These are phyloP conservation scores for Anas platyrhynchos DNA, from an alignment of 2,113 vertebrate genomes.

Conservation along the genomic window DNA sequence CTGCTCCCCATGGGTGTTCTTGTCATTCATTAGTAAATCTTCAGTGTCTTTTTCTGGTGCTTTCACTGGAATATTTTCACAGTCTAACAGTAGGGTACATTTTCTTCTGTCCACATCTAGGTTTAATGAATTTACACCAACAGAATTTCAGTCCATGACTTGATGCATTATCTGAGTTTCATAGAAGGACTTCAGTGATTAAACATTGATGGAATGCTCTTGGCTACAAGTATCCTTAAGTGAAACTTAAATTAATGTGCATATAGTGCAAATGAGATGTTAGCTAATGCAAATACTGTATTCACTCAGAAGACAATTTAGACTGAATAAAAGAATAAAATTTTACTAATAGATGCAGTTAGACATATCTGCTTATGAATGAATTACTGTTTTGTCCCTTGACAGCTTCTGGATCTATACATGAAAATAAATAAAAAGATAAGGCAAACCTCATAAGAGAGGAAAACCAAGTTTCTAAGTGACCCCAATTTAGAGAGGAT, in stretches of 20 bases:
- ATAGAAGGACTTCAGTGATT: not conserved
- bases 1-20: not conserved
- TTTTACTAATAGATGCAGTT: not conserved
- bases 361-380: not conserved
- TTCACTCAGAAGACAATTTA: not conserved
- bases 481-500: not conserved
- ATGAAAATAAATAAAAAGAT: not conserved
- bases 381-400: not conserved
- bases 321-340: not conserved
- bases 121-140: not conserved
- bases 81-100: not conserved
- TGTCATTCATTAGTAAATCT: not conserved
- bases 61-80: not conserved
- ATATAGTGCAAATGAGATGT: not conserved
- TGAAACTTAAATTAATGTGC: not conserved
- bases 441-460: not conserved
- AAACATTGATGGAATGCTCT: not conserved
- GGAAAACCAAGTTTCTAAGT: not conserved
- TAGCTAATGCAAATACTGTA: not conserved
- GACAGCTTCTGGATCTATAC: not conserved
- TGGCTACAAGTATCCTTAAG: not conserved
- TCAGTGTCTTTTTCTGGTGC: not conserved
- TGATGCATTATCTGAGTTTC: not conserved
- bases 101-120: not conserved
- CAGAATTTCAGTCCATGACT: not conserved